Evolutionary conservation across 1,140 invertebrate species (phyloP).

Genomic region (Saccostrea echinata): DNA sequence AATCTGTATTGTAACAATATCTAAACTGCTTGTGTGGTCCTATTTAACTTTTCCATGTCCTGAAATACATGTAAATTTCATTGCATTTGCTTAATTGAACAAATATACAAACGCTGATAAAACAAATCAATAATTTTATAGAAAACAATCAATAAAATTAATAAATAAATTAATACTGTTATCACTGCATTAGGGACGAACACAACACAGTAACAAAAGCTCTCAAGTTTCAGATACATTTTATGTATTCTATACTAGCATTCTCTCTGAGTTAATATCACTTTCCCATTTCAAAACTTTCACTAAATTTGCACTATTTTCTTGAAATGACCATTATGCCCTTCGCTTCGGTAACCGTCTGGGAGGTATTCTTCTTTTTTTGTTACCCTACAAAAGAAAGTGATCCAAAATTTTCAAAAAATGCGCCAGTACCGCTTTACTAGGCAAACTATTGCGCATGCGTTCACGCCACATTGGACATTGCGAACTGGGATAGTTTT

Average conservation of each 20-base stretch:
- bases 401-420: slow-evolving; percentile 2
- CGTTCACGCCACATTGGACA: slow-evolving; percentile 1
- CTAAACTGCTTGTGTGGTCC: too few relatives aligned
- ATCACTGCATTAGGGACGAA: neutral
- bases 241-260: neutral
- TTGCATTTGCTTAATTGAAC: neutral
- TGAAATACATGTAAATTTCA: neutral
- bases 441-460: neutral
- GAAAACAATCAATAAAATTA: neutral
- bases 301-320: neutral
- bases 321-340: neutral
- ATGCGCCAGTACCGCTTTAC: neutral
- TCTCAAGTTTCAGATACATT: neutral
- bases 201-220: neutral
- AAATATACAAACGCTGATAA: neutral
- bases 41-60: too few relatives aligned
- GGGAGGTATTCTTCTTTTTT: neutral
- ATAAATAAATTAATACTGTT: slow-evolving; percentile 30
- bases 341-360: neutral
- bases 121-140: slow-evolving; percentile 24
- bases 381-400: slow-evolving; percentile 7
- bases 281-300: neutral
- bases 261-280: neutral
- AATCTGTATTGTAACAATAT: too few relatives aligned
- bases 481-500: slow-evolving; percentile 18